A percentile compares a stretch with the other conserved stretches of the same genome.
These are phyloP conservation scores for Cheirogaleus major DNA, from an alignment of 2,797 vertebrate species.

Conservation along the genomic window DNA sequence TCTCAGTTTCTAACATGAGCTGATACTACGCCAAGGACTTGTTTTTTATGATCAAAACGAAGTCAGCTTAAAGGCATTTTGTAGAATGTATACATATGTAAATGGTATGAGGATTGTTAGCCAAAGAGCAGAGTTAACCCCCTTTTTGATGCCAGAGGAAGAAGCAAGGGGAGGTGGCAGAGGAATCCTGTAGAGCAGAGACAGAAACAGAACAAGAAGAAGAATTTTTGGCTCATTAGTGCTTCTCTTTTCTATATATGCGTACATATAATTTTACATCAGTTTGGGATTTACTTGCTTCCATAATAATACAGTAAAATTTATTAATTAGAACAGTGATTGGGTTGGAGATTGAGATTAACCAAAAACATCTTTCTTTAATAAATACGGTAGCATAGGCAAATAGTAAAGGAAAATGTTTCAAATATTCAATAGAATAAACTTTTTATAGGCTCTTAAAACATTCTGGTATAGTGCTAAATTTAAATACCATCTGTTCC, in stretches of 20 bases:
- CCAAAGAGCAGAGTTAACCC: not conserved
- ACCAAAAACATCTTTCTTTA: not conserved
- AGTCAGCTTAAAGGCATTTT: not conserved
- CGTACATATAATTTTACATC: too few relatives aligned
- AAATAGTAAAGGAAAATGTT: not conserved
- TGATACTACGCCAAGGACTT: not conserved
- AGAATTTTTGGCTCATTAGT: not conserved
- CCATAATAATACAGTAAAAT: not conserved
- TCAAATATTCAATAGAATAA: not conserved
- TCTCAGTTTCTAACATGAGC: not conserved
- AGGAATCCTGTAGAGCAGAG: not conserved
- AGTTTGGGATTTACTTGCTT: not conserved
- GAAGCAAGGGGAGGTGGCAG: not conserved
- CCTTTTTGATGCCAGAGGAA: not conserved
- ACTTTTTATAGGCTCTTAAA: not conserved
- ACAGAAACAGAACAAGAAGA: not conserved
- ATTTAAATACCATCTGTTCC: not conserved
- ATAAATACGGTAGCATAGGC: not conserved
- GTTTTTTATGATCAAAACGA: not conserved
- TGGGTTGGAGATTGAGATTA: not conserved
- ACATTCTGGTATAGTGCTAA: not conserved
- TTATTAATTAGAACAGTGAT: not conserved
- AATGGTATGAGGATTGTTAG: not conserved
- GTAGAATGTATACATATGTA: not conserved
- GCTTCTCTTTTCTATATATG: not conserved